Percentiles rank a stretch among this genome's conserved stretches.
phyloP scores from a whole-genome alignment of 2,113 vertebrate species.

The Amphiprion ocellaris region DNA sequence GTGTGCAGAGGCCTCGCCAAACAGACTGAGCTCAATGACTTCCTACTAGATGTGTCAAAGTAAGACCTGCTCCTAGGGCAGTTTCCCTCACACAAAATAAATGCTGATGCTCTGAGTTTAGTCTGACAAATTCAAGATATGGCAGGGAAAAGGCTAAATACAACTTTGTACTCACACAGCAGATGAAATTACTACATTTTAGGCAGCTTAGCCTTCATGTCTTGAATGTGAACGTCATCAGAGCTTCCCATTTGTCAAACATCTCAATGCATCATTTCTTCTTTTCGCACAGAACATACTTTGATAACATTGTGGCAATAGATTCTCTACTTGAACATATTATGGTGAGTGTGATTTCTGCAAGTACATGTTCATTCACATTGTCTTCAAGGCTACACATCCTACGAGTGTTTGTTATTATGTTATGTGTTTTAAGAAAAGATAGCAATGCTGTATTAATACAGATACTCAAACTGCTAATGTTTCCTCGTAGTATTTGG shows the following conservation, averaged over 20 bases:
- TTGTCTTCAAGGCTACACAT: constrained; percentile 66
- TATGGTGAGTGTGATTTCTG: constrained; percentile 91
- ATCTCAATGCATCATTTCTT: constrained; percentile 74
- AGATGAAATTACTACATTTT: constrained; percentile 30
- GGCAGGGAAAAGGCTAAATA: constrained; percentile 31
- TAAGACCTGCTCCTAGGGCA: constrained; percentile 83
- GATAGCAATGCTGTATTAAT: constrained; percentile 18
- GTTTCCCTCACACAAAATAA: constrained; percentile 8
- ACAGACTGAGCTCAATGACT: constrained; percentile 98
- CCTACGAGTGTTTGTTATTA: constrained; percentile 53
- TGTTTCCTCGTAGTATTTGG: neutral
- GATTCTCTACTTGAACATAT: constrained; percentile 99
- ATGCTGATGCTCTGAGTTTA: constrained; percentile 19
- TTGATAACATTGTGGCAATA: constrained; percentile 99
- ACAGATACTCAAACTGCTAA: constrained; percentile 19
- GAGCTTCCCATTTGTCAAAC: constrained; percentile 74
- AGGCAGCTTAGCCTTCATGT: constrained; percentile 58
- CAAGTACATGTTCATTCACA: constrained; percentile 67
- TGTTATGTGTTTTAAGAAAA: constrained; percentile 34
- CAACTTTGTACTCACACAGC: constrained; percentile 20
- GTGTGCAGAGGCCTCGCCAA: constrained; percentile 97
- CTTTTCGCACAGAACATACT: constrained; percentile 93
- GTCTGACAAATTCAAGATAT: neutral
- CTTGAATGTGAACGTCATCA: constrained; percentile 73
- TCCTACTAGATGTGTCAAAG: constrained; percentile 98